phyloP scores from a whole-genome alignment of 2,888 invertebrate genomes.

The Allolobophora icterica region DNA sequence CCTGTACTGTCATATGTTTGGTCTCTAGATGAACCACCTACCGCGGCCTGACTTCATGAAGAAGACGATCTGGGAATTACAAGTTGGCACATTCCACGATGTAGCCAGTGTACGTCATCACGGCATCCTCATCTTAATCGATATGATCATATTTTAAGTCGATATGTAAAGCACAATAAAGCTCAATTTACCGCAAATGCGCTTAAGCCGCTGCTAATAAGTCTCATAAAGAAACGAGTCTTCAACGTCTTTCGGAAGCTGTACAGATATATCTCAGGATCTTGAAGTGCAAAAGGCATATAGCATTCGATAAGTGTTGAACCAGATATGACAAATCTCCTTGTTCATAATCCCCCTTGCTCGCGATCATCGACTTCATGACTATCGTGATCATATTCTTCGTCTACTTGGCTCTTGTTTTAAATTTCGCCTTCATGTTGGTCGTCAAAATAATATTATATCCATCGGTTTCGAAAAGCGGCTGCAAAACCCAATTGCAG shows the following conservation, averaged over 20 bases:
- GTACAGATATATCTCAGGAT: background rate
- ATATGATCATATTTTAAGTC: background rate
- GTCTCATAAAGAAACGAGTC: background rate
- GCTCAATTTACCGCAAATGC: too few species aligned
- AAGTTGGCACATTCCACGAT: conserved; percentile 21
- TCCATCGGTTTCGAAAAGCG: too few species aligned
- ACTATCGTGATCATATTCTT: background rate
- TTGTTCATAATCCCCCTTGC: background rate
- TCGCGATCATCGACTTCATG: background rate
- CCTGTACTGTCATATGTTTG: background rate
- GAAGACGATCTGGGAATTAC: conserved; percentile 4
- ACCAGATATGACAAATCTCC: background rate
- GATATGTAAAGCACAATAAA: too few species aligned
- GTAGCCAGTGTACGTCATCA: conserved; percentile 19
- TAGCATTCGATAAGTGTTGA: background rate
- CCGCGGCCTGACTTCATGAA: conserved; percentile 27
- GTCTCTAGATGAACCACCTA: conserved; percentile 7
- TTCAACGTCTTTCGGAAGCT: background rate
- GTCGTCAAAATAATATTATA: background rate
- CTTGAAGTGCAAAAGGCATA: background rate
- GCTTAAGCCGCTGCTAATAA: too few species aligned
- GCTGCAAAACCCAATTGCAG: too few species aligned
- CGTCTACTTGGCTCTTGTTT: background rate
- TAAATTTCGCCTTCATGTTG: background rate
- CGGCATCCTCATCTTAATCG: background rate